Evolutionary conservation across 2,888 invertebrate species (phyloP).

Genomic region (Nasonia oneida): DNA sequence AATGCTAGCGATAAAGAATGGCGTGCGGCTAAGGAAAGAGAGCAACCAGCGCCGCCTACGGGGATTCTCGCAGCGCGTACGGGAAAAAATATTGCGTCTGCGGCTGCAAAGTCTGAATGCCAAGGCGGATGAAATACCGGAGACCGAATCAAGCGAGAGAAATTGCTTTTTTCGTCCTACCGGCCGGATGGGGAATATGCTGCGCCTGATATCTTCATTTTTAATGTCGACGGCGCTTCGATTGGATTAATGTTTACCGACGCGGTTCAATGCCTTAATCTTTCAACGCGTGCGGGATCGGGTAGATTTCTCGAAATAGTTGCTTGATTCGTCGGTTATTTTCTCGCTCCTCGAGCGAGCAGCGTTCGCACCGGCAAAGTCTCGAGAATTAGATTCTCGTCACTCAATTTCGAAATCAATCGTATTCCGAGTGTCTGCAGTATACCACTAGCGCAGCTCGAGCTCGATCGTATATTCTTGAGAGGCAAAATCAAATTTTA

Average conservation of each 20-base stretch:
- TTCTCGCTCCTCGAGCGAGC: not conserved
- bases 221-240: not conserved
- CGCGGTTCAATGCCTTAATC: not conserved
- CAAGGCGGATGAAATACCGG: constrained; percentile 43
- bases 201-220: not conserved
- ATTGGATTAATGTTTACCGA: not conserved
- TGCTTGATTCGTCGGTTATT: not conserved
- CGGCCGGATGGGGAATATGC: not conserved
- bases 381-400: not conserved
- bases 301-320: not conserved
- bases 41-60: constrained; percentile 17
- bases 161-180: constrained; percentile 41
- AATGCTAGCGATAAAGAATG: constrained; percentile 57
- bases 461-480: constrained; percentile 6
- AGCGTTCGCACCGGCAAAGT: not conserved
- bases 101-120: constrained; percentile 48
- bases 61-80: constrained; percentile 37
- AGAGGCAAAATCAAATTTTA: constrained; percentile 8
- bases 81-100: constrained; percentile 57
- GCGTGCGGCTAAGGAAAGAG: not conserved
- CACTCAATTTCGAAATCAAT: constrained; percentile 3
- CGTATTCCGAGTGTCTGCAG: not conserved
- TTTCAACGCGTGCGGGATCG: not conserved
- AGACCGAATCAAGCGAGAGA: constrained; percentile 52
- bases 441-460: not conserved